Evolutionary conservation across 2,113 vertebrate species (phyloP).

Genomic region (Pluvialis apricaria): DNA sequence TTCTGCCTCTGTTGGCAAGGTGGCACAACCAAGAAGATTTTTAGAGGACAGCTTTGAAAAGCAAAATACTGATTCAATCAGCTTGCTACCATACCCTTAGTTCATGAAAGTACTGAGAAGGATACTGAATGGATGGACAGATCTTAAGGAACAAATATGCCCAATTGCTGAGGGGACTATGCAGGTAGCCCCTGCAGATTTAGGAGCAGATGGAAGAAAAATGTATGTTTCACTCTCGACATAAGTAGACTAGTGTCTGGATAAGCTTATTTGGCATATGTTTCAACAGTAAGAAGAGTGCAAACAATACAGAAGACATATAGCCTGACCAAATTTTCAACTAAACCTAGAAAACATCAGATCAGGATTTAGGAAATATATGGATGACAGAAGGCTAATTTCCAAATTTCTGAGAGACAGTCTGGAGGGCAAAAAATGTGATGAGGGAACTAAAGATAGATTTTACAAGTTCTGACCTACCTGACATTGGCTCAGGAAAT

Average conservation of each 20-base stretch:
- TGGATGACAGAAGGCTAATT: neutral
- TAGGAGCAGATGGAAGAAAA: neutral
- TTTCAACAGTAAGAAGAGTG: neutral
- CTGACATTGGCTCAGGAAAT: slow-evolving; percentile 18
- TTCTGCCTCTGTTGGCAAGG: neutral
- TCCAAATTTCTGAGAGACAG: neutral
- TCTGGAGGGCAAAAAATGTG: neutral
- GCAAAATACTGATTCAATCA: neutral
- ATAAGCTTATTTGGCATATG: neutral
- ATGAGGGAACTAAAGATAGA: neutral
- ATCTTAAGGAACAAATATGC: neutral
- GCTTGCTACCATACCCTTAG: neutral
- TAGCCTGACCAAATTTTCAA: neutral
- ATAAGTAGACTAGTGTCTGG: neutral
- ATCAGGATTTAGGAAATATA: neutral
- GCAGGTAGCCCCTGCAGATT: neutral
- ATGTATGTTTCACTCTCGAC: neutral
- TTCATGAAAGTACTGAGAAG: neutral
- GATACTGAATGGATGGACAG: neutral
- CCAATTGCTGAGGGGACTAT: neutral
- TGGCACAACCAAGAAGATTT: neutral
- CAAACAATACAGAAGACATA: neutral
- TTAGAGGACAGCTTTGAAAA: neutral
- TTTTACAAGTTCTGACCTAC: slow-evolving; percentile 9
- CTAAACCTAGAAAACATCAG: neutral